phyloP scores from a whole-genome alignment of 2,797 vertebrate species.

The Accipiter minullus region DNA sequence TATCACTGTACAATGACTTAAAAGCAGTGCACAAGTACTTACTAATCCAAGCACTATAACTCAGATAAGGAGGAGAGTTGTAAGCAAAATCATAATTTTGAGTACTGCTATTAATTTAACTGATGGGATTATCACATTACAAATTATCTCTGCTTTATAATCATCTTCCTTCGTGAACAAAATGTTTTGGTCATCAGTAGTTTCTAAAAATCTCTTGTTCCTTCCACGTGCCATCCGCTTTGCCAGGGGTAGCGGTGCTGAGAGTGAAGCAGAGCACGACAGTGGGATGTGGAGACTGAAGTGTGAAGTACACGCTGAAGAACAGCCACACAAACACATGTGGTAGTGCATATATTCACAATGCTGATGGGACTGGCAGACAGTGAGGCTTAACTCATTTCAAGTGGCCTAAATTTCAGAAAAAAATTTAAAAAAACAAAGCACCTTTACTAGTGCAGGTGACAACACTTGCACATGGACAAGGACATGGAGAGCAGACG shows the following conservation, averaged over 20 bases:
- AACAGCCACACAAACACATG: background rate
- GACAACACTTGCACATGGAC: background rate
- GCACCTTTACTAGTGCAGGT: background rate
- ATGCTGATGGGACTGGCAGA: background rate
- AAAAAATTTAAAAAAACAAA: background rate
- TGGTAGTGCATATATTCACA: background rate
- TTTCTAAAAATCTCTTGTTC: background rate
- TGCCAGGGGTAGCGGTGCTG: background rate
- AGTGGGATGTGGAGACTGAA: background rate
- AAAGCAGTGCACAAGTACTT: background rate
- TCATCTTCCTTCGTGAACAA: background rate
- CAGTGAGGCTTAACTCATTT: background rate
- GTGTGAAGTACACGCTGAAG: rapidly evolving
- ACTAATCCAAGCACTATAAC: background rate
- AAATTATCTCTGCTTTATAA: background rate
- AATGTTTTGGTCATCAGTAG: background rate
- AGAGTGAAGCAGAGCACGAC: background rate
- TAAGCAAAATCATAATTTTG: background rate
- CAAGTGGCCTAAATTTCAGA: background rate
- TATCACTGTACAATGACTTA: background rate
- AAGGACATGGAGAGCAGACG: background rate
- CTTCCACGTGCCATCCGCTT: background rate
- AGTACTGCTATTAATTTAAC: background rate
- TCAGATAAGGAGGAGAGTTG: background rate
- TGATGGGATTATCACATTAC: background rate